Evolutionary conservation across 2,113 vertebrate species (phyloP), one percentile per base, ranked within the genome.

Genomic region (Hylia prasina): DNA sequence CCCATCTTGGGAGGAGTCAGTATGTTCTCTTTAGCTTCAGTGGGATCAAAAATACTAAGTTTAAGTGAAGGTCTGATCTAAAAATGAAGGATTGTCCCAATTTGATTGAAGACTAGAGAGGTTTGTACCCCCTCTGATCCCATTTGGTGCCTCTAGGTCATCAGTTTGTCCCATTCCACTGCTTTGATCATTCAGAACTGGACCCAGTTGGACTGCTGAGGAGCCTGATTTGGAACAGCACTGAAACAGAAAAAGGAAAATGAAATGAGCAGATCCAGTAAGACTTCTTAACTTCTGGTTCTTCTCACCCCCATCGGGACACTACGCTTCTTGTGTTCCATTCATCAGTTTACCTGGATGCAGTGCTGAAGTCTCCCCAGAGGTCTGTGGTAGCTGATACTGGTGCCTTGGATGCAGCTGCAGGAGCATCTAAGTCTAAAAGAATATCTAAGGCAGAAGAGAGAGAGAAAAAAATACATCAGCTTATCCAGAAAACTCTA

Each of bases 301-400:
- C 60, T 83, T 65, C 63, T 39, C 57, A 70, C n/a, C 13, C 57
- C 70, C 50, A 19, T 66, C 18, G 92, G 47, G 90, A 96, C 61
- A 86, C 60, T 18, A 33, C 56, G 24, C 72, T 72, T 95, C 89
- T 79, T 64, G 44, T 51, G 44, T 31, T 63, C 20, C 35, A 31
- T 70, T 54, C 79, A 73, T 17, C 14, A 86, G 6, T 45, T 98
- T 98, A 99, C 98, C 99, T 99, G 56, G 98, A 97, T 40, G 99
- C 98, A 73, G 98, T 98, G 79, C 98, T 99, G 91, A 99, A 99
- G 84, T 99, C 99, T 94, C 99, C 99, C 99, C 99, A 99, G 95
- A 99, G 97, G 95, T 99, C 99, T 86, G 97, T 96, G 47, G 92
- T 87, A 76, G 96, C 81, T 94, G 98, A 66, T 35, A 90, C 94